Conservation (phyloP, 2,797 vertebrate species). For the Ctenochaetus hawaiiensis region DNA sequence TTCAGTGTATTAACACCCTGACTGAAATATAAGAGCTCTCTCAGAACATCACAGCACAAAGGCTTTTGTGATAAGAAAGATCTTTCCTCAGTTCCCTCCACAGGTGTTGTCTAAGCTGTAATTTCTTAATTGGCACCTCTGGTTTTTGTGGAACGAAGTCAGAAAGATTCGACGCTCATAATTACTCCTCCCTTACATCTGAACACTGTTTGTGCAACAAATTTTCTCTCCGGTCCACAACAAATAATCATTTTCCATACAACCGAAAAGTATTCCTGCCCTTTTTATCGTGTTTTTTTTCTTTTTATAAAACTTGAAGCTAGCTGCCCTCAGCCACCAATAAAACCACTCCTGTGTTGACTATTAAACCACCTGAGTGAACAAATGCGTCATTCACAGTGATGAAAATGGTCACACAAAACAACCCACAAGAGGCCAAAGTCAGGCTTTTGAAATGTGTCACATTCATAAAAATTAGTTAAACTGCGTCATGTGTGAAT, state of each 20-base stretch:
- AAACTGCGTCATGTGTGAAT: conserved; percentile 8
- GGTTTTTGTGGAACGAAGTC: background rate
- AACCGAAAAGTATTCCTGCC: too few relatives aligned
- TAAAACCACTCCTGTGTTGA: background rate
- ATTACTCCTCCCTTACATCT: background rate
- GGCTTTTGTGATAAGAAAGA: background rate
- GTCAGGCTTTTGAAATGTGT: background rate
- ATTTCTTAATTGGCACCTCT: background rate
- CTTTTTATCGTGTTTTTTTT: too few relatives aligned
- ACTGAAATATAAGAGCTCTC: background rate
- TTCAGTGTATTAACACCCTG: background rate
- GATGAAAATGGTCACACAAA: background rate
- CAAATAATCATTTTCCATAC: background rate
- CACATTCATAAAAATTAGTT: background rate
- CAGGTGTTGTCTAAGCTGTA: conserved; percentile 14
- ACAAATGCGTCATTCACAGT: background rate
- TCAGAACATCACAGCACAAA: conserved; percentile 1
- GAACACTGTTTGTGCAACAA: background rate
- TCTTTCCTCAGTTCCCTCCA: background rate
- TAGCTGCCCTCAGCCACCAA: background rate
- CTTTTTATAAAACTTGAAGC: background rate
- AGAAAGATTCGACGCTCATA: background rate
- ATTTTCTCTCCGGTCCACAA: background rate
- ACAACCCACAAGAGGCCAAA: background rate
- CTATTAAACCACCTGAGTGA: background rate